These are phyloP conservation scores for Drosophila ogumai DNA, from an alignment of 1,140 invertebrate genomes.

Conservation along the genomic window DNA sequence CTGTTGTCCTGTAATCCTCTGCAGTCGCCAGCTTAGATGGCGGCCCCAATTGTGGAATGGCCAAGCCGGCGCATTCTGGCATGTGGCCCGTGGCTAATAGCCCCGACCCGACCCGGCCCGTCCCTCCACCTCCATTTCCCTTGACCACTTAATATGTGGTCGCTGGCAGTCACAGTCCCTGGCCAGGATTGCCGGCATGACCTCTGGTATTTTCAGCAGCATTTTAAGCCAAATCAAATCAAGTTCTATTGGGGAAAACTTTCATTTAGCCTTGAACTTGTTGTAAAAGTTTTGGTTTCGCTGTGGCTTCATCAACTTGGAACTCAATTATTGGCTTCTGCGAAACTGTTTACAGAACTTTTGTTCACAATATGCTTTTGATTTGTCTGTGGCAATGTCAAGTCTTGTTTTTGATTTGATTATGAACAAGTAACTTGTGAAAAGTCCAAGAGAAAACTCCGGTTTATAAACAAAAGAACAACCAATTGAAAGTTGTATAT, in stretches of 20 bases:
- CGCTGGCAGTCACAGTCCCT: conserved; percentile 20
- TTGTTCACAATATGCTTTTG: background rate
- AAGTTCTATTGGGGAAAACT: conserved; percentile 5
- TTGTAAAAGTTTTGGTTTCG: background rate
- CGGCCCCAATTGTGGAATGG: conserved; percentile 47
- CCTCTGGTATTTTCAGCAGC: conserved; percentile 8
- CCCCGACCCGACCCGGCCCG: background rate
- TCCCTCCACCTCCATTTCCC: background rate
- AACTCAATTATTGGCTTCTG: conserved; percentile 8
- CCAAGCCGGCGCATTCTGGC: background rate
- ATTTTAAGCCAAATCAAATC: conserved; percentile 13
- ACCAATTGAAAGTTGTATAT: background rate
- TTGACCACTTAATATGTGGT: conserved; percentile 46
- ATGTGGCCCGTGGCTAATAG: conserved; percentile 26
- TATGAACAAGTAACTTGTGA: background rate
- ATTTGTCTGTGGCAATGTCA: background rate
- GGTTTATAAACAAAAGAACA: background rate
- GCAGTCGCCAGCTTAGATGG: conserved; percentile 38
- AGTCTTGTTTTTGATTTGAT: background rate
- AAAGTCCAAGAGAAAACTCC: background rate
- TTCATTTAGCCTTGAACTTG: conserved; percentile 21
- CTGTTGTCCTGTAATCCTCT: conserved; percentile 36
- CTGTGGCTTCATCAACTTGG: background rate
- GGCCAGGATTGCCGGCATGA: conserved; percentile 2
- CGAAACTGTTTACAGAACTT: background rate